Evolutionary conservation across 2,797 vertebrate species (phyloP).

Genomic region (Urophycis tenuis): DNA sequence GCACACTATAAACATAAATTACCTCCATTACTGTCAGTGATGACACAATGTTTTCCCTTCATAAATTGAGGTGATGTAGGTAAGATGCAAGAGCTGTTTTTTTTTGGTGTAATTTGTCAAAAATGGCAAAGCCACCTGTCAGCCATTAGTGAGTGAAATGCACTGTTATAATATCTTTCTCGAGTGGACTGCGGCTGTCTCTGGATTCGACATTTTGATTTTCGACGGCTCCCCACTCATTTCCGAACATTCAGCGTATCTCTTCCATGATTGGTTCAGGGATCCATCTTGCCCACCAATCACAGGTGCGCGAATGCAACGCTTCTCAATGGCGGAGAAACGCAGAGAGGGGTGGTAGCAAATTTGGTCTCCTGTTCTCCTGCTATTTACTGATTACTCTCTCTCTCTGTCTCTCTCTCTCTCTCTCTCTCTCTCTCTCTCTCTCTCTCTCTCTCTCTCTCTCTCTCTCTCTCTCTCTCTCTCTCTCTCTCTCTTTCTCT

Average conservation of each 20-base stretch:
- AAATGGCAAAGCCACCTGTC: background rate
- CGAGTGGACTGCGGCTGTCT: background rate
- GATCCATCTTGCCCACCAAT: background rate
- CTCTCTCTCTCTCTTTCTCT: too few relatives aligned
- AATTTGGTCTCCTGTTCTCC: too few relatives aligned
- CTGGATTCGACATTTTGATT: background rate
- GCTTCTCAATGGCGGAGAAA: too few relatives aligned
- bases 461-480: too few relatives aligned
- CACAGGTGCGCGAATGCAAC: background rate
- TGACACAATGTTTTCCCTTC: constrained; percentile 1
- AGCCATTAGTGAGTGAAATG: background rate
- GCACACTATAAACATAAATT: background rate
- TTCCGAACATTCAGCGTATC: background rate
- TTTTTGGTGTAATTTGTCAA: background rate
- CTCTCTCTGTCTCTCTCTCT: background rate
- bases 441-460: background rate
- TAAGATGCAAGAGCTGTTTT: background rate
- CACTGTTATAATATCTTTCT: background rate
- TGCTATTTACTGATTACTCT: background rate
- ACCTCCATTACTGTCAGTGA: constrained; percentile 1
- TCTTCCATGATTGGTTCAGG: background rate
- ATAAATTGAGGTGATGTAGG: background rate
- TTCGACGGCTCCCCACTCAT: background rate
- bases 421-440: background rate
- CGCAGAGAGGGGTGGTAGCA: too few relatives aligned